Base-by-base conservation (phyloP, 2,113 vertebrate genomes). In the Acrocephalus arundinaceus region DNA sequence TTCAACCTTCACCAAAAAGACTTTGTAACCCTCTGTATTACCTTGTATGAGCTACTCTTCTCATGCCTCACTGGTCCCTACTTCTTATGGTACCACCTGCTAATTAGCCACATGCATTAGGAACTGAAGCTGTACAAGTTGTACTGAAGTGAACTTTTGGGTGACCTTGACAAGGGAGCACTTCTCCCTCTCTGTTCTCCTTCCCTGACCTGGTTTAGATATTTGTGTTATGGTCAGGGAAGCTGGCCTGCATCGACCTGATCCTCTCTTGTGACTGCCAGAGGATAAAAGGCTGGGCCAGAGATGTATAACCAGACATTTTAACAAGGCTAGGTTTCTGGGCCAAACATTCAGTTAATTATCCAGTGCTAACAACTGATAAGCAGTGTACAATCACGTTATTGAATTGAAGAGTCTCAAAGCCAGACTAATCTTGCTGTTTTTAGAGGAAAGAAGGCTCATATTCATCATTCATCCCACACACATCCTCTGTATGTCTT, bases 91-190 rank as follows among this genome's bases (percentile, higher is more conserved):
- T 28, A 17, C 37, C 45, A 62, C 14, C n/a, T 58, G 15, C 31
- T 62, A 39, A 37, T 22, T 43, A 86, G 12, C 13, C 13, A 0
- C 10, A 12, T 7, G 21, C 30, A 45, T 35, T 14, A 49, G 68
- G 62, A 73, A 10, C 11, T 1, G 4, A 87, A 39, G 39, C 27
- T 39, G 10, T 11, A 48, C 13, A 24, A 59, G 37, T 30, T 58
- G 23, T 13, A 46, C 5, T 43, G 54, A 61, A 45, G 13, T 8
- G 15, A 58, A 7, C 4, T 75, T 21, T 71, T 63, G 12, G 15
- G 15, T 2, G 8, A 70, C 33, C 15, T 74, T 59, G n/a, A 20
- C 30, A 68, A 83, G 9, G 20, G 17, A 66, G 9, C 0, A 0
- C 15, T 68, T 65, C 6, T 23, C 48, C 11, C 9, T 39, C 31